Base-by-base conservation (phyloP, 37 sponge, comb jelly and placozoan species). In the Crambe crambe region DNA sequence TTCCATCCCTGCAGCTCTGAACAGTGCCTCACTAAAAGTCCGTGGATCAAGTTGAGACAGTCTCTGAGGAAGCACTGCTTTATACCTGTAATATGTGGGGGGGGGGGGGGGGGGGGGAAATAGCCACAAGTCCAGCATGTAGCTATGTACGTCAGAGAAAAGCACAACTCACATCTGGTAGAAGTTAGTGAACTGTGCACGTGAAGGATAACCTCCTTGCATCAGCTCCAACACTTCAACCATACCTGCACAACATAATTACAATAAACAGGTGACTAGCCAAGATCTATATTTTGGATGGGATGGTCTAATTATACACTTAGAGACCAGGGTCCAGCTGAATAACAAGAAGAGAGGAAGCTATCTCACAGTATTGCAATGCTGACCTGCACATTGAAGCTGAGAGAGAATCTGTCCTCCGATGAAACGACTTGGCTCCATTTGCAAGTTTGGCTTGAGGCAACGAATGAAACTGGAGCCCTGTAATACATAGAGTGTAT, bases 161-260 rank as follows among this genome's bases (percentile, higher is more conserved):
- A n/a, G n/a, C n/a, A n/a, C n/a, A 29, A 58, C 87, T 84, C 38
- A 92, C 98, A 92, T 95, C 17, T 90, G 54, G 66, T 97, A 94
- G 63, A 97, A 89, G 58, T 86, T 87, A 37, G 36, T 67, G 73
- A 95, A 97, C 35, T 86, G 84, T 3, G 96, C 87, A 51, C 98
- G 72, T 36, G 93, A 92, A 37, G 98, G 98, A 57, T 63, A 97
- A 20, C 98, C 98, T n/a, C 91, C 90, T 79, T 97, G 90, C 98
- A 97, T 97, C 37, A 97, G 87, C 83, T 92, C 76, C 79, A 97
- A 79, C 47, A 95, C 98, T 26, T 95, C 83, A 0, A 97, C 89
- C 96, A 95, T 97, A 1, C 98, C 98, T 84, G 62, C 36, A 42
- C 29, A 1, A 68, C 18, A 31, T 27, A 37, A 31, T 37, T 59